A percentile compares a stretch with the other conserved stretches of the same genome.
These are phyloP conservation scores for Coenobita brevimanus DNA, from an alignment of 1,140 invertebrate genomes.

Conservation along the genomic window DNA sequence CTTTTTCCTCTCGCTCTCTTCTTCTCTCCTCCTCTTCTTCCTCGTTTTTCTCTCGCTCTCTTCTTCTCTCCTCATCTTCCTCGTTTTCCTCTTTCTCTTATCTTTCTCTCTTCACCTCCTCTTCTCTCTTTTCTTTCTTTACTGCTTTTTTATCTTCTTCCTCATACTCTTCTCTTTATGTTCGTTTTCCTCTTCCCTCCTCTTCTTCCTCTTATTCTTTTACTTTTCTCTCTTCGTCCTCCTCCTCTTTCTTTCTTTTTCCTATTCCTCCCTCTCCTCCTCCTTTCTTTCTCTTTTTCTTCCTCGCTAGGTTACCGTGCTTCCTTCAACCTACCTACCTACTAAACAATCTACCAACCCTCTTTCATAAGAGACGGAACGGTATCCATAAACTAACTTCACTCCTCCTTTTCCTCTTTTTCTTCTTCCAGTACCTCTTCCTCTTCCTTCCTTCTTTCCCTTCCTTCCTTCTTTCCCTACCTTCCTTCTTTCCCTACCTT, in stretches of 20 bases:
- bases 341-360: too few relatives aligned
- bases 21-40: neutral
- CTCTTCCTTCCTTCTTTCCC: too few relatives aligned
- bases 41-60: neutral
- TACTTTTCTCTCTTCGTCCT: neutral
- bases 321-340: conserved; percentile 30
- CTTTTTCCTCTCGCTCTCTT: too few relatives aligned
- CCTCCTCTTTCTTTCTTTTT: conserved; percentile 33
- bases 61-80: neutral
- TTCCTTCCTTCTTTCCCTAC: too few relatives aligned
- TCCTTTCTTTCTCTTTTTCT: neutral
- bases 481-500: too few relatives aligned
- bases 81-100: neutral
- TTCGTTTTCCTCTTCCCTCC: neutral
- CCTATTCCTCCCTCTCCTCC: neutral
- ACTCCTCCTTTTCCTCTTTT: too few relatives aligned
- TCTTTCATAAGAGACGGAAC: too few relatives aligned
- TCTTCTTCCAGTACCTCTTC: too few relatives aligned
- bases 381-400: too few relatives aligned
- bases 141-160: too few relatives aligned
- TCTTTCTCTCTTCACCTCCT: neutral
- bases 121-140: neutral
- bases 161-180: too few relatives aligned
- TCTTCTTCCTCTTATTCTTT: neutral
- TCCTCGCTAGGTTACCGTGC: too few relatives aligned